Evolutionary conservation across 1,140 invertebrate species (phyloP).

Genomic region (Drosophila cardini): DNA sequence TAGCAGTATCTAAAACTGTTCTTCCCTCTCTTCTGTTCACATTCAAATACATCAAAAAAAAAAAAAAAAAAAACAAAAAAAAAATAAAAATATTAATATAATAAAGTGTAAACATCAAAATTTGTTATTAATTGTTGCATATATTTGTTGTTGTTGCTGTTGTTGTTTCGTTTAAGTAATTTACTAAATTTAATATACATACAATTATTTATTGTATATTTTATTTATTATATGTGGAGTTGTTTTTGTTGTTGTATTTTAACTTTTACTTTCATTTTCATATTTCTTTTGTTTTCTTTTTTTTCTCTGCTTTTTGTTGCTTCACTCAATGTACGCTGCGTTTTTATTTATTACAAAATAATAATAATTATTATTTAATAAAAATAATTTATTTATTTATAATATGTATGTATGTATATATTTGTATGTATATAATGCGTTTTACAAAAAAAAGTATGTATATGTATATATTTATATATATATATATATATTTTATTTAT

Average conservation of each 20-base stretch:
- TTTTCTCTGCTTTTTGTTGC: no score
- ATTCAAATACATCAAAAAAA: constrained; percentile 20
- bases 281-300: no score
- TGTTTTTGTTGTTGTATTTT: constrained; percentile 28
- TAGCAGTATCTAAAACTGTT: constrained; percentile 19
- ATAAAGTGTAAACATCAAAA: constrained; percentile 38
- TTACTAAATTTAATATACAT: constrained; percentile 56
- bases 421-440: constrained; percentile 54
- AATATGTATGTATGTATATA: constrained; percentile 67
- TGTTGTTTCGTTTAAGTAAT: constrained; percentile 40
- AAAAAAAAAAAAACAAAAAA: constrained; percentile 1
- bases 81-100: neutral
- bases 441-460: constrained; percentile 42
- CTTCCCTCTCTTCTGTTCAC: constrained; percentile 4
- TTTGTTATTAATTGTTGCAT: constrained; percentile 22
- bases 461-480: constrained; percentile 6
- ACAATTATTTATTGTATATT: constrained; percentile 45
- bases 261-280: constrained; percentile 11
- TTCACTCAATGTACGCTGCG: constrained; percentile 49
- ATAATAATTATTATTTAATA: constrained; percentile 80
- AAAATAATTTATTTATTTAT: constrained; percentile 80
- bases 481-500: constrained; percentile 46
- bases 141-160: constrained; percentile 29
- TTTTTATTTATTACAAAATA: constrained; percentile 75
- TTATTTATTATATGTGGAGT: constrained; percentile 14